These are phyloP conservation scores for Eulemur coronatus DNA, from an alignment of 2,797 vertebrate species.

Conservation along the genomic window DNA sequence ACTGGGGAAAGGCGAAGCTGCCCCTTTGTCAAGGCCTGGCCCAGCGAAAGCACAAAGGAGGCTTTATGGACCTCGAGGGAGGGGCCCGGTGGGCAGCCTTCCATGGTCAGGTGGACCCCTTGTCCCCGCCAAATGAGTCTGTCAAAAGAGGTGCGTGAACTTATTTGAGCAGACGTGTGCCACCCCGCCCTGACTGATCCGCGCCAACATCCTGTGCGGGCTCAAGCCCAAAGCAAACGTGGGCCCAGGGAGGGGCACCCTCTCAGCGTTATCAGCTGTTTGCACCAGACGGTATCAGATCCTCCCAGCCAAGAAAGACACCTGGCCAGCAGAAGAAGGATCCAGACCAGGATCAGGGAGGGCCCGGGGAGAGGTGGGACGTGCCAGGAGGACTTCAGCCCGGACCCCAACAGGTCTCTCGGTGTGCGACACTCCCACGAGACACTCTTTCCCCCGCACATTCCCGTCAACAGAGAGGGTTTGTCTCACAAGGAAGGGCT, in stretches of 20 bases:
- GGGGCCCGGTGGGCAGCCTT: background rate
- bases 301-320: background rate
- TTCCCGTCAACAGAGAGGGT: background rate
- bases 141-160: background rate
- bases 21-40: background rate
- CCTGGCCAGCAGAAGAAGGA: background rate
- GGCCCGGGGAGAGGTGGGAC: background rate
- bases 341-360: background rate
- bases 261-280: rapidly evolving
- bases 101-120: rapidly evolving
- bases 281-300: rapidly evolving
- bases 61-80: background rate
- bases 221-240: rapidly evolving
- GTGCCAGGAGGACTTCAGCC: background rate
- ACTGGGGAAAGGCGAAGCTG: background rate
- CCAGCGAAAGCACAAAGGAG: rapidly evolving
- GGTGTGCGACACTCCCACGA: background rate
- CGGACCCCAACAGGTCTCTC: rapidly evolving
- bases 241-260: rapidly evolving
- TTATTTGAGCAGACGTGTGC: background rate
- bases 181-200: background rate
- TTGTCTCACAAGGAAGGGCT: background rate
- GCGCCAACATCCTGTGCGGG: background rate
- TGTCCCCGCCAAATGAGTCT: background rate
- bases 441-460: background rate